A percentile compares a stretch with the other conserved stretches of the same genome.
These are phyloP conservation scores for Dendrocincla tyrannina DNA, from an alignment of 2,797 vertebrate genomes.

Conservation along the genomic window DNA sequence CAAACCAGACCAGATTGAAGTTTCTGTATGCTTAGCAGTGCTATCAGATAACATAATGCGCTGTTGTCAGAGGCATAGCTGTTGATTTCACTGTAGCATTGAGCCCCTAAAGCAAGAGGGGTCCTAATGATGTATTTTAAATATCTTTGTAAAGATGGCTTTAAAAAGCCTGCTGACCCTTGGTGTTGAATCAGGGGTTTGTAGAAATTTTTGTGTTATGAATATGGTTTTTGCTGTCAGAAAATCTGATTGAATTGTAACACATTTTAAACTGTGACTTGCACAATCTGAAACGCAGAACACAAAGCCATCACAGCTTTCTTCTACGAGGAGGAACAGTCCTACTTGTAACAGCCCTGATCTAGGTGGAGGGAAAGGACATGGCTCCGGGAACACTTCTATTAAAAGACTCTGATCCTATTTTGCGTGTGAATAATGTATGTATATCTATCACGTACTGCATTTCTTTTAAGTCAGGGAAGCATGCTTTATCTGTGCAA, in stretches of 20 bases:
- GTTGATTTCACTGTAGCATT: background rate
- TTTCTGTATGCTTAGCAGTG: background rate
- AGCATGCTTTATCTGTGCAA: slow-evolving; percentile 50
- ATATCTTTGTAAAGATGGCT: background rate
- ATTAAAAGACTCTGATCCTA: slow-evolving; percentile 46
- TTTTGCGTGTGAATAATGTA: slow-evolving; percentile 39
- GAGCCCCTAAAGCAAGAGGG: background rate
- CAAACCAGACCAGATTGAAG: background rate
- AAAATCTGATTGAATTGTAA: background rate
- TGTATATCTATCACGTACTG: background rate
- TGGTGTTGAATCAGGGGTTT: rapidly evolving
- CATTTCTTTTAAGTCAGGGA: slow-evolving; percentile 49
- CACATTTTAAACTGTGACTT: background rate
- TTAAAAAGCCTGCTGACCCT: background rate
- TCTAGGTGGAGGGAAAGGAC: background rate
- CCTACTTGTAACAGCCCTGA: background rate
- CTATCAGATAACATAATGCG: background rate
- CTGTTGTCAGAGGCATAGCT: background rate
- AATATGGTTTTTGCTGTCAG: background rate
- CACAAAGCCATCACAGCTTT: background rate
- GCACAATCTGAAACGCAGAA: background rate
- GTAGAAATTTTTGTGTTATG: background rate
- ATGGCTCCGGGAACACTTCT: background rate
- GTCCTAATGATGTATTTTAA: background rate
- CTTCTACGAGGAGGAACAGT: rapidly evolving